Percentiles rank a stretch among this genome's conserved stretches.
phyloP scores from a whole-genome alignment of 2,113 vertebrate species.

The Chlamydotis undulata region DNA sequence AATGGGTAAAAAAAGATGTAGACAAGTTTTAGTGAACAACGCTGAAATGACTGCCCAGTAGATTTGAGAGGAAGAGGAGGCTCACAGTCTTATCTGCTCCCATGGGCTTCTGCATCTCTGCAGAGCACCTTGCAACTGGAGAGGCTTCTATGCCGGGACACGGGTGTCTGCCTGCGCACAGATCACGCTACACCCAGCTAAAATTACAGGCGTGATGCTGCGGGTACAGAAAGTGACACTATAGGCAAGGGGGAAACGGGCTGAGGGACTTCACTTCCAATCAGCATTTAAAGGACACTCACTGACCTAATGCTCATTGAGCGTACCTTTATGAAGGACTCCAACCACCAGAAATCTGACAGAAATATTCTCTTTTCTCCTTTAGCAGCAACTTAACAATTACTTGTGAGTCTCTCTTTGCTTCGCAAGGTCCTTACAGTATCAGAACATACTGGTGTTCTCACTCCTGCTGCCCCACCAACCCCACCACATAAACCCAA shows the following conservation, averaged over 20 bases:
- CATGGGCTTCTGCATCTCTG: neutral
- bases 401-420: neutral
- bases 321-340: neutral
- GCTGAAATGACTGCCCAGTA: neutral
- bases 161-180: neutral
- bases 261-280: neutral
- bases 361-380: neutral
- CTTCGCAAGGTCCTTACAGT: neutral
- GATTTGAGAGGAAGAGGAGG: neutral
- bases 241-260: neutral
- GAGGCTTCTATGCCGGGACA: neutral
- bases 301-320: neutral
- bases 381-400: neutral
- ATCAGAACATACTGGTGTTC: neutral
- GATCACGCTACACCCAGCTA: neutral
- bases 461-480: neutral
- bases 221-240: neutral
- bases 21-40: neutral
- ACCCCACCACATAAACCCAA: neutral
- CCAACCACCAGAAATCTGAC: neutral
- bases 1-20: neutral
- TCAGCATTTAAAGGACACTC: neutral
- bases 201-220: rapidly evolving
- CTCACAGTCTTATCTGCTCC: neutral
- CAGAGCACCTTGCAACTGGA: neutral